Evolutionary conservation across 2,888 invertebrate genomes (phyloP).

Genomic region (Clostera curtula): DNA sequence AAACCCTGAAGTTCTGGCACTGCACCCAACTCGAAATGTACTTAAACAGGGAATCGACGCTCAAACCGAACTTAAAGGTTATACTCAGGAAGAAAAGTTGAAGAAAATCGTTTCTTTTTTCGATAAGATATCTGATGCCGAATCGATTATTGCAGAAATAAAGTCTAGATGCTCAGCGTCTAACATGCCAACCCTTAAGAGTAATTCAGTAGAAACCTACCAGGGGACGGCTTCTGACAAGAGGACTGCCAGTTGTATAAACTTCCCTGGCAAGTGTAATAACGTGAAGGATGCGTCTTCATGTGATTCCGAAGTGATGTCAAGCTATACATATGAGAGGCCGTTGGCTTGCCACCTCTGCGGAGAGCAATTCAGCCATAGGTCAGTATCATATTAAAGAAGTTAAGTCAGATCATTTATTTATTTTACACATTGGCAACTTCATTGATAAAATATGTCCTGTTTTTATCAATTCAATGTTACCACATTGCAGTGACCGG

Average conservation of each 20-base stretch:
- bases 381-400: slow-evolving; percentile 24
- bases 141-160: slow-evolving; percentile 34
- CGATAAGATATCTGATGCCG: slow-evolving; percentile 47
- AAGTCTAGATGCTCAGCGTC: slow-evolving; percentile 37
- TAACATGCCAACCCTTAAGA: slow-evolving; percentile 26
- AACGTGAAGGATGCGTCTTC: slow-evolving; percentile 16
- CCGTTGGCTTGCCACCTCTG: slow-evolving; percentile 40
- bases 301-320: slow-evolving; percentile 22
- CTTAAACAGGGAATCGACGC: slow-evolving; percentile 37
- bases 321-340: slow-evolving; percentile 12
- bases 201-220: slow-evolving; percentile 16
- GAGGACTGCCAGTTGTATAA: slow-evolving; percentile 33
- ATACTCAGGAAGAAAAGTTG: slow-evolving; percentile 49
- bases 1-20: slow-evolving; percentile 12
- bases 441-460: too few species aligned
- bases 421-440: too few species aligned
- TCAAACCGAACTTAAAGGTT: slow-evolving; percentile 43
- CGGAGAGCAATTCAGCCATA: slow-evolving; percentile 43
- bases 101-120: slow-evolving; percentile 64
- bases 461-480: too few species aligned
- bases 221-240: slow-evolving; percentile 28
- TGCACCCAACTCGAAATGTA: slow-evolving; percentile 17
- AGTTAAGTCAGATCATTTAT: not conserved
- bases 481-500: too few species aligned
- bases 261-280: slow-evolving; percentile 22